Evolutionary conservation across 2,888 invertebrate species (phyloP).

Genomic region (Syritta pipiens): DNA sequence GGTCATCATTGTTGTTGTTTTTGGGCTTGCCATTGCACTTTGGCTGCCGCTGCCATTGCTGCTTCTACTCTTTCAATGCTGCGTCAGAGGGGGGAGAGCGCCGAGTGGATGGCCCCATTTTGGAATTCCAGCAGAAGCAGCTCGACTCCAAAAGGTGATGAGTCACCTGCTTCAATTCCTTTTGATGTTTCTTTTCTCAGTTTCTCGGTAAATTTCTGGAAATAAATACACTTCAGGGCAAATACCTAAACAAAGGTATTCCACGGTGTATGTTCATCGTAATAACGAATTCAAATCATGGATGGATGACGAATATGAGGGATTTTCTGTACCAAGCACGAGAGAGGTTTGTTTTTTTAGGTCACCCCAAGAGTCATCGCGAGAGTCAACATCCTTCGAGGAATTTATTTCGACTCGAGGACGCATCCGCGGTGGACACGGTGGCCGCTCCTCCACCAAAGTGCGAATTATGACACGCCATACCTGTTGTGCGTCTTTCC

Average conservation of each 20-base stretch:
- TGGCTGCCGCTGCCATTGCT: not conserved
- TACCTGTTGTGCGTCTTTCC: not conserved
- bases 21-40: conserved; percentile 44
- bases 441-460: too few relatives aligned
- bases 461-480: too few relatives aligned
- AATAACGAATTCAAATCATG: too few relatives aligned
- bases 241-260: conserved; percentile 48
- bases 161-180: conserved; percentile 56
- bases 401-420: conserved; percentile 23
- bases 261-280: too few relatives aligned
- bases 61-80: not conserved
- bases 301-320: conserved; percentile 45
- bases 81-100: conserved; percentile 11
- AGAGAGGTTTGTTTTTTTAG: conserved; percentile 22
- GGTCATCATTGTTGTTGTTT: conserved; percentile 5
- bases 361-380: conserved; percentile 7
- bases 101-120: conserved; percentile 51
- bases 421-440: too few relatives aligned
- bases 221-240: conserved; percentile 24
- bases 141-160: conserved; percentile 38
- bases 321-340: not conserved
- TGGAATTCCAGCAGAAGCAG: conserved; percentile 44
- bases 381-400: conserved; percentile 56
- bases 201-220: conserved; percentile 7
- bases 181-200: conserved; percentile 37